Conservation (phyloP, 2,888 invertebrate species). For the Orchesella flavescens region DNA sequence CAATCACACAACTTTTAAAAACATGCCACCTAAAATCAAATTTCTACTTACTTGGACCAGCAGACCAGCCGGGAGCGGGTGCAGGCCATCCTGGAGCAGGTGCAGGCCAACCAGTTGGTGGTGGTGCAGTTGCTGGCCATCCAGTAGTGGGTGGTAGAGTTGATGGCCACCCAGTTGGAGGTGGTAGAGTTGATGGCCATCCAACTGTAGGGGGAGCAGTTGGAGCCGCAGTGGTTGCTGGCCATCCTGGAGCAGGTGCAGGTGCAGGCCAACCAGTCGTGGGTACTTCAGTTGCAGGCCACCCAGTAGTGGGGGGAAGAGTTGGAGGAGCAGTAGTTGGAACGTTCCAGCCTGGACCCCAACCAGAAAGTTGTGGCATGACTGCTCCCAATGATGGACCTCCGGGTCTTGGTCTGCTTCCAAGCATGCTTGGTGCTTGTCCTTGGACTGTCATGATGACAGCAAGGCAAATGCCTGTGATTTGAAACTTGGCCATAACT, state of each 20-base stretch:
- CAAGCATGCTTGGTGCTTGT: background rate
- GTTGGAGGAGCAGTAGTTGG: conserved; percentile 19
- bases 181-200: background rate
- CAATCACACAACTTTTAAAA: too few relatives aligned
- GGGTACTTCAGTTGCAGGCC: background rate
- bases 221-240: background rate
- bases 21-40: background rate
- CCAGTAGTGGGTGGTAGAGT: background rate
- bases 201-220: background rate
- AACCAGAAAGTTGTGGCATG: background rate
- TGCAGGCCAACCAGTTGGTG: background rate
- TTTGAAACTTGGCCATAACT: conserved; percentile 21
- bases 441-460: conserved; percentile 10
- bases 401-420: conserved; percentile 15
- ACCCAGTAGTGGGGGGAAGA: conserved; percentile 8
- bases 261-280: conserved; percentile 24
- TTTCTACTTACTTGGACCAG: conserved; percentile 4
- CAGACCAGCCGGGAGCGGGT: background rate
- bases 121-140: conserved; percentile 12
- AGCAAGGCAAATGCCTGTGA: conserved; percentile 3
- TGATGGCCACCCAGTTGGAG: conserved; percentile 11
- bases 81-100: conserved; percentile 1
- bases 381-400: background rate
- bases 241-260: background rate
- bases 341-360: background rate